Evolutionary conservation across 2,797 vertebrate species (phyloP).

Genomic region (Sarcoramphus papa): DNA sequence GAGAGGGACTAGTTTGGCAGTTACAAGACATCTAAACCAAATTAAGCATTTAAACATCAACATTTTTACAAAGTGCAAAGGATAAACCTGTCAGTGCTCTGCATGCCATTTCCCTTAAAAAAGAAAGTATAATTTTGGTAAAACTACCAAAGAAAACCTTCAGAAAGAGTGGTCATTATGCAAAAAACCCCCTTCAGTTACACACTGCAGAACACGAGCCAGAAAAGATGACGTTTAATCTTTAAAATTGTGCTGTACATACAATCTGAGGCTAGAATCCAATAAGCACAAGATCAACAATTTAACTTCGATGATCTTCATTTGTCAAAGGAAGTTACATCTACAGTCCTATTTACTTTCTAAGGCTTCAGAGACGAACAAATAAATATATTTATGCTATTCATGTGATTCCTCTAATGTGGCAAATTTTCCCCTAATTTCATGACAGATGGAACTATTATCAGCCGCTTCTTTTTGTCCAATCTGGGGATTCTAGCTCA

Average conservation of each 20-base stretch:
- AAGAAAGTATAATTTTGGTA: neutral
- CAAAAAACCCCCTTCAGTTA: neutral
- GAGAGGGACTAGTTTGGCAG: neutral
- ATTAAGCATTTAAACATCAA: neutral
- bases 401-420: neutral
- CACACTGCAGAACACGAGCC: neutral
- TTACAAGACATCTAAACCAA: neutral
- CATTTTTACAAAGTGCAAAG: neutral
- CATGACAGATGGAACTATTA: neutral
- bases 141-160: neutral
- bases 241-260: neutral
- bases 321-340: neutral
- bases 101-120: neutral
- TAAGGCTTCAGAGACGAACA: neutral
- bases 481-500: neutral
- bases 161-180: neutral
- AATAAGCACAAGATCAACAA: neutral
- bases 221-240: neutral
- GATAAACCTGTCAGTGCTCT: neutral
- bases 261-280: neutral
- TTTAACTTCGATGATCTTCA: neutral
- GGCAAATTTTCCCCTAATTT: neutral
- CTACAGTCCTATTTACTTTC: neutral
- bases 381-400: neutral
- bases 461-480: neutral